phyloP scores from a whole-genome alignment of 2,888 invertebrate genomes.

The Villa cingulata region DNA sequence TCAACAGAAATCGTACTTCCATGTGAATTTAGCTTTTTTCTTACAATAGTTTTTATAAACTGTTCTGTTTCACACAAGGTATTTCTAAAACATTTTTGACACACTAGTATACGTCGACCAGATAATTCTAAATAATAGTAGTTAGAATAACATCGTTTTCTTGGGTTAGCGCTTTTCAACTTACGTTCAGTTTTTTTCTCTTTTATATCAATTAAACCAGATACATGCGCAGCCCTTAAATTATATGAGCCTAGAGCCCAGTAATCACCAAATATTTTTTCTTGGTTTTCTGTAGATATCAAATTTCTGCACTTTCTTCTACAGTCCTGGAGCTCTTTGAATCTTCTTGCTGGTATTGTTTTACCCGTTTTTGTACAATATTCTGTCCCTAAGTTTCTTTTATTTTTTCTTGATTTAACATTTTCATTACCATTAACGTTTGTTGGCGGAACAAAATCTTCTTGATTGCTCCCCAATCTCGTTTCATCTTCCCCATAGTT shows the following conservation, averaged over 20 bases:
- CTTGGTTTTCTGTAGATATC: neutral
- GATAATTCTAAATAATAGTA: constrained; percentile 12
- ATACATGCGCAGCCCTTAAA: constrained; percentile 3
- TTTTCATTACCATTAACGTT: no score
- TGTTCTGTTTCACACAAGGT: constrained; percentile 13
- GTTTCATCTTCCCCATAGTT: no score
- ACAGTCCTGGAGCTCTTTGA: neutral
- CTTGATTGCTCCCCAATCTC: no score
- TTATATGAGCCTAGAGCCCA: constrained; percentile 2
- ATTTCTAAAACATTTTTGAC: constrained; percentile 14
- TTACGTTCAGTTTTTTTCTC: constrained; percentile 9
- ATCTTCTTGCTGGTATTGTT: neutral
- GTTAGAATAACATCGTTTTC: constrained; percentile 9
- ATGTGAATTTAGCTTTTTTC: constrained; percentile 9
- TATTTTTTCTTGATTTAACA: no score
- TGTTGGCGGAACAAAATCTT: no score
- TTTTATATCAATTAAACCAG: constrained; percentile 6
- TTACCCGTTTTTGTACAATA: neutral
- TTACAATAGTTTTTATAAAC: constrained; percentile 14
- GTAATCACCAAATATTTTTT: neutral
- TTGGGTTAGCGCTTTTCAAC: constrained; percentile 7
- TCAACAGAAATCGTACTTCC: constrained; percentile 1
- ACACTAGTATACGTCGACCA: constrained; percentile 13
- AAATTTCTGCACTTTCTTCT: neutral
- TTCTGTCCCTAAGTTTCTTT: no score